Evolutionary conservation across 2,888 invertebrate genomes (phyloP).

Genomic region (Lydus trimaculatus): DNA sequence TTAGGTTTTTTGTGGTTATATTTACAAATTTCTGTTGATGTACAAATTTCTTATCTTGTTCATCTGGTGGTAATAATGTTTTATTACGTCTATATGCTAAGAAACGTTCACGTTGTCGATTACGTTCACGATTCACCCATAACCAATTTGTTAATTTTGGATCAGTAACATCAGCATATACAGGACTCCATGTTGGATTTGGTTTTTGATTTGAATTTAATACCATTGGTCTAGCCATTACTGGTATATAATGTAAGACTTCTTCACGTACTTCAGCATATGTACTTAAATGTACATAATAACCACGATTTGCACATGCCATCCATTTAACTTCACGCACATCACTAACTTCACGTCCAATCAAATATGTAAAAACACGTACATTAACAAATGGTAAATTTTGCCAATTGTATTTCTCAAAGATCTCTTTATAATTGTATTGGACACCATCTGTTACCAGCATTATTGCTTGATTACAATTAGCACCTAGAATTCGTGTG

Average conservation of each 20-base stretch:
- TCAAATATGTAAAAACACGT: constrained; percentile 96
- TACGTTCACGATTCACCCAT: constrained; percentile 85
- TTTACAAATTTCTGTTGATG: constrained; percentile 62
- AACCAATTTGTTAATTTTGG: constrained; percentile 90
- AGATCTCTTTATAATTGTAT: constrained; percentile 91
- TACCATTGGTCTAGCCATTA: constrained; percentile 95
- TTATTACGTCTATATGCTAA: constrained; percentile 71
- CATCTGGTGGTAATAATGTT: constrained; percentile 67
- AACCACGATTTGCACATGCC: constrained; percentile 97
- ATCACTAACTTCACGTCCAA: constrained; percentile 84
- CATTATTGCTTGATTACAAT: constrained; percentile 96
- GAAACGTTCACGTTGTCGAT: constrained; percentile 79
- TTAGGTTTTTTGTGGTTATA: constrained; percentile 13
- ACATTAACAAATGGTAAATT: constrained; percentile 80
- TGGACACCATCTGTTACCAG: constrained; percentile 98
- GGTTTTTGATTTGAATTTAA: constrained; percentile 84
- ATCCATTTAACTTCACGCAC: constrained; percentile 95
- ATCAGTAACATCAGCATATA: constrained; percentile 92
- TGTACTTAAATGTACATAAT: constrained; percentile 95
- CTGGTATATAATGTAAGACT: constrained; percentile 93
- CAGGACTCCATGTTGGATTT: constrained; percentile 92
- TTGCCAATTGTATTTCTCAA: constrained; percentile 88
- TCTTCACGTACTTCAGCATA: constrained; percentile 97
- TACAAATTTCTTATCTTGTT: constrained; percentile 70
- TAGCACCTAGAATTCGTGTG: constrained; percentile 50